Percentiles rank a stretch among this genome's conserved stretches.
These are phyloP conservation scores for Notarius quadriscutis DNA, from an alignment of 2,113 vertebrate species.

Conservation along the genomic window DNA sequence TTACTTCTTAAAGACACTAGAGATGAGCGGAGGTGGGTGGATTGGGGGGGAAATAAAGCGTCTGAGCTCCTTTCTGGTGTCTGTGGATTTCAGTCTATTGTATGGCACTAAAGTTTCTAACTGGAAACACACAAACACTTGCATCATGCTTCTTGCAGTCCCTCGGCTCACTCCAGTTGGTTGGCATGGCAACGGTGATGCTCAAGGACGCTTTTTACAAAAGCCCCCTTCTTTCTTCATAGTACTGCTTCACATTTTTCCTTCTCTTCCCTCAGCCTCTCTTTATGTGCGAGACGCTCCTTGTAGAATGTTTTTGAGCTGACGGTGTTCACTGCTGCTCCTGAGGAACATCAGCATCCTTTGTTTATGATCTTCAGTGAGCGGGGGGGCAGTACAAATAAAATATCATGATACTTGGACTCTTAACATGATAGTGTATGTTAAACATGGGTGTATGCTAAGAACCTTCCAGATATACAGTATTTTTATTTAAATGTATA, in stretches of 20 bases:
- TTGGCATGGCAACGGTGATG: slow-evolving; percentile 55
- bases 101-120: neutral
- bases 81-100: neutral
- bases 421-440: too few relatives aligned
- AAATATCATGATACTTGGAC: neutral
- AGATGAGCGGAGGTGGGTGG: neutral
- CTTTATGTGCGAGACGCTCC: slow-evolving; percentile 5
- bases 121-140: slow-evolving; percentile 5
- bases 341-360: neutral
- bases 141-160: neutral
- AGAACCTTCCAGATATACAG: neutral
- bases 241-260: neutral
- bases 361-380: neutral
- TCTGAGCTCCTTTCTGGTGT: neutral
- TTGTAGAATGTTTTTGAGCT: neutral
- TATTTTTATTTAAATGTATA: neutral
- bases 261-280: neutral
- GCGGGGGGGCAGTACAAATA: neutral
- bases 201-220: slow-evolving; percentile 55
- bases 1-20: neutral
- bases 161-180: slow-evolving; percentile 12
- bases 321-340: neutral
- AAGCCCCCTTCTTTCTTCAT: slow-evolving; percentile 17
- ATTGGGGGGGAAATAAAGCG: neutral
- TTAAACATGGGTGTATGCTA: neutral